Evolutionary conservation across 2,888 invertebrate genomes (phyloP).

Genomic region (Pedicia rivosa): DNA sequence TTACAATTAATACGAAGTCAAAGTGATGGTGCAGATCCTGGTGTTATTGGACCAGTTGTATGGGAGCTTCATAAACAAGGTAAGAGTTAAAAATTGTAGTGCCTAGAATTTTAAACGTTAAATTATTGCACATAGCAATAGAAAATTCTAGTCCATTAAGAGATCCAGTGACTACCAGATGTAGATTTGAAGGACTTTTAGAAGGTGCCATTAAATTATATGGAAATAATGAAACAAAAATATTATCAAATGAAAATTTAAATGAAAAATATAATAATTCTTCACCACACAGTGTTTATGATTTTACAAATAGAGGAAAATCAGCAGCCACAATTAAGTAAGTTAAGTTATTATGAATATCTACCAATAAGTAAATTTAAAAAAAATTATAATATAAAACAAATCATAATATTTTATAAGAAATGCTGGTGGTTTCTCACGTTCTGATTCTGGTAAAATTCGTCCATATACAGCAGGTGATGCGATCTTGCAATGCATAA

Average conservation of each 20-base stretch:
- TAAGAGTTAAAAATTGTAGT: slow-evolving; percentile 32
- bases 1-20: slow-evolving; percentile 25
- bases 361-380: not conserved
- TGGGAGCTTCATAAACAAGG: slow-evolving; percentile 67
- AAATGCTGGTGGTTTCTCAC: slow-evolving; percentile 3
- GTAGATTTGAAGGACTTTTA: slow-evolving; percentile 28
- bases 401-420: not conserved
- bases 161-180: slow-evolving; percentile 27
- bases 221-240: too few relatives aligned
- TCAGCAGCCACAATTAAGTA: slow-evolving; percentile 27
- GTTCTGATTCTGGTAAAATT: slow-evolving; percentile 10
- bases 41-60: slow-evolving; percentile 67
- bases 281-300: slow-evolving; percentile 16
- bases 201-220: slow-evolving; percentile 31
- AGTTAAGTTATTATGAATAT: not conserved
- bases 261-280: slow-evolving; percentile 20
- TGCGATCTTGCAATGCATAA: slow-evolving; percentile 22
- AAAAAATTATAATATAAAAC: not conserved
- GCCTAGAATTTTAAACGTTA: not conserved
- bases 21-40: slow-evolving; percentile 65
- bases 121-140: too few relatives aligned
- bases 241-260: slow-evolving; percentile 23
- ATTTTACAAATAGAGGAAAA: slow-evolving; percentile 28
- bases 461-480: slow-evolving; percentile 29
- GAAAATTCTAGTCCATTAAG: slow-evolving; percentile 19